These are phyloP conservation scores for Camponotus floridanus DNA, from an alignment of 1,140 invertebrate species.

Conservation along the genomic window DNA sequence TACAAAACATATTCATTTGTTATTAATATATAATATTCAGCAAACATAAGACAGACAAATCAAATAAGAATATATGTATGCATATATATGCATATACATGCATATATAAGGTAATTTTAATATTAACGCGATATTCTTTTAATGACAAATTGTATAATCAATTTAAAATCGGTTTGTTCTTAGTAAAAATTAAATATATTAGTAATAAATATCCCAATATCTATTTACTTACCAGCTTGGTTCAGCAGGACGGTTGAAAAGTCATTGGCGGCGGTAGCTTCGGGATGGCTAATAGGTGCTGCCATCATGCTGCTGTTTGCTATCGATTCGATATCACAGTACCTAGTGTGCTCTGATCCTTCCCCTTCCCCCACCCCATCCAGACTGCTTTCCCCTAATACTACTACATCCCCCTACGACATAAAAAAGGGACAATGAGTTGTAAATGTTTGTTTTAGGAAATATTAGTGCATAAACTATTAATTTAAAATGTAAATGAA, in stretches of 20 bases:
- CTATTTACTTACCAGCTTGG: conserved; percentile 83
- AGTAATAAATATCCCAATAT: conserved; percentile 19
- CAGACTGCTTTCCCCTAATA: conserved; percentile 86
- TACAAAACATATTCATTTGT: not conserved
- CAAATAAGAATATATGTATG: not conserved
- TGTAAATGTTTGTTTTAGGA: not conserved
- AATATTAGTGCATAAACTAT: conserved; percentile 6
- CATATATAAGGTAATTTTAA: not conserved
- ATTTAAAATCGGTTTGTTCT: too few relatives aligned
- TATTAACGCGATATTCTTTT: too few relatives aligned
- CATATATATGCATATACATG: too few relatives aligned
- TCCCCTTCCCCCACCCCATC: conserved; percentile 85
- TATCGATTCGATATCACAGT: conserved; percentile 87
- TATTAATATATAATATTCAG: conserved; percentile 17
- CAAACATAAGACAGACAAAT: not conserved
- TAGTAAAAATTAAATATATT: not conserved
- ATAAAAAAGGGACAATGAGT: conserved; percentile 57
- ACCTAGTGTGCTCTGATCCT: conserved; percentile 86
- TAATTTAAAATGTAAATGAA: conserved; percentile 12
- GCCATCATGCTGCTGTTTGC: conserved; percentile 86
- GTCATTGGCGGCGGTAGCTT: conserved; percentile 87
- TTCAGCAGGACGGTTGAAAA: conserved; percentile 86
- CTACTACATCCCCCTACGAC: conserved; percentile 86
- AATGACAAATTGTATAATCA: too few relatives aligned
- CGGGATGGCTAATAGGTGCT: conserved; percentile 86